Evolutionary conservation across 2,797 vertebrate genomes (phyloP), one percentile per base, ranked within the genome.

Genomic region (Lophotriccus pileatus): DNA sequence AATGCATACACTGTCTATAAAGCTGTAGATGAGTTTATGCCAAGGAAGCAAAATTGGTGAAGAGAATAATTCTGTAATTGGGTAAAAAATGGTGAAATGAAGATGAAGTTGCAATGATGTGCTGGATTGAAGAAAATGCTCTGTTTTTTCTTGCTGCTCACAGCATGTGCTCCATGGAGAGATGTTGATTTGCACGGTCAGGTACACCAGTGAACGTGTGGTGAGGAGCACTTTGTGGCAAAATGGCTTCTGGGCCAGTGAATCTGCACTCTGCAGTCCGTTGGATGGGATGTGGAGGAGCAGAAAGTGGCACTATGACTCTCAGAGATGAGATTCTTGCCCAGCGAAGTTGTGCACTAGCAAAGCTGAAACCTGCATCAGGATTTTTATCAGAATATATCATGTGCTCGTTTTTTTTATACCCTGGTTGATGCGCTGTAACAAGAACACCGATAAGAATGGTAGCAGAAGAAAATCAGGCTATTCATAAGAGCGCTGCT

Each of bases 291-390:
- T 50, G 53, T 49, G 72, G 34, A 5, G 60, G 12, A 80, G 68
- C 49, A 87, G 81, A 63, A 93, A 72, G 80, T 52, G 60, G 36
- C 53, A n/a, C 3, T 70, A 55, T 44, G n/a, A 37, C 64, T 95
- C 24, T 49, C 68, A 32, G 19, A 86, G 67, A 59, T 50, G 56
- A 25, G 68, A 60, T 72, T 53, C 46, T 47, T 50, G 30, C 43
- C 23, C 16, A 50, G 60, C 0, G 1, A 68, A 64, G 47, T 36
- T 55, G 16, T 1, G 9, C 1, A 0, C 46, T 50, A 83, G 47
- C 60, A 49, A 62, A 75, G 25, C 73, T 59, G 66, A 83, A 89
- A 87, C 36, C 53, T 7, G 0, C 37, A 19, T 90, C 53, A n/a
- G 75, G 59, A 15, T 74, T 92, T 93, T 73, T 55, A 63, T 90